phyloP scores from a whole-genome alignment of 2,113 vertebrate genomes.

The Hoplias malabaricus region DNA sequence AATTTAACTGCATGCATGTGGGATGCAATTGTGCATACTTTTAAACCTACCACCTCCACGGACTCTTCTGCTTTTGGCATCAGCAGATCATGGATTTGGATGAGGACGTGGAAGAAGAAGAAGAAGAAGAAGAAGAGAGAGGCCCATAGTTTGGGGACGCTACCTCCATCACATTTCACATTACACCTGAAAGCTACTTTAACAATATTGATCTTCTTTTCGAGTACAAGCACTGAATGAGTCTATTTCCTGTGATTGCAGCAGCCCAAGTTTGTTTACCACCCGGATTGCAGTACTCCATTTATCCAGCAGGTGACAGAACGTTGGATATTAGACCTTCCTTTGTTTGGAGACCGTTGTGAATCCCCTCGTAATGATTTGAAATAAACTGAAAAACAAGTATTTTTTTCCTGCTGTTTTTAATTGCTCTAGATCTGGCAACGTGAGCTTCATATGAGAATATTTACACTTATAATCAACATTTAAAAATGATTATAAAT shows the following conservation, averaged over 20 bases:
- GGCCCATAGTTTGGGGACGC: too few relatives aligned
- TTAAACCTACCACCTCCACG: too few relatives aligned
- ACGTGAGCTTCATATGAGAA: background rate
- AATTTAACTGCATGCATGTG: too few relatives aligned
- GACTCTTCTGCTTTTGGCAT: too few relatives aligned
- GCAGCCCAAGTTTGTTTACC: background rate
- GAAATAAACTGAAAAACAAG: background rate
- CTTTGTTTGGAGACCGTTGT: background rate
- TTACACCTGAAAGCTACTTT: too few relatives aligned
- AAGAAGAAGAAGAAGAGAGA: too few relatives aligned
- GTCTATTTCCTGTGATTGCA: background rate
- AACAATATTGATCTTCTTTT: too few relatives aligned
- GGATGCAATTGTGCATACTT: too few relatives aligned
- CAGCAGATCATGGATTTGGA: too few relatives aligned
- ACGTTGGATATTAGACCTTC: background rate
- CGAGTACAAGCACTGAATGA: background rate
- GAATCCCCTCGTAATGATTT: background rate
- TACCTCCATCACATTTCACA: too few relatives aligned
- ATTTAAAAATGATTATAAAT: background rate
- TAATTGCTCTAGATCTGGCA: background rate
- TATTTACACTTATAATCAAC: background rate
- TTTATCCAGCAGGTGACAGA: slow-evolving; percentile 25
- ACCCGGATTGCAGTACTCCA: background rate
- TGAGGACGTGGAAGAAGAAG: too few relatives aligned
- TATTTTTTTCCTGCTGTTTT: background rate